Evolutionary conservation across 1,140 invertebrate genomes (phyloP).

Genomic region (Ips typographus): DNA sequence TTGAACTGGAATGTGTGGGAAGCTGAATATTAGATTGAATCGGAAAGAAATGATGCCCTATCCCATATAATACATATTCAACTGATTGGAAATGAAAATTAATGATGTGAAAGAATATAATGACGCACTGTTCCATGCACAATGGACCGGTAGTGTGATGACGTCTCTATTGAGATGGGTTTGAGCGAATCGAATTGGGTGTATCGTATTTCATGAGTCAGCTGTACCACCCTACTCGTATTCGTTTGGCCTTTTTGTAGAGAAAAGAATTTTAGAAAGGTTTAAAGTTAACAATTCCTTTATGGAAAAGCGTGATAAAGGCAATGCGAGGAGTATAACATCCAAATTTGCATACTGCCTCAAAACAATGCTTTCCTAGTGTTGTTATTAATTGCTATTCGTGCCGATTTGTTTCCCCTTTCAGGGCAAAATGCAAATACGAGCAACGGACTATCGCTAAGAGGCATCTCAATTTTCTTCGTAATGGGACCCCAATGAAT

Average conservation of each 20-base stretch:
- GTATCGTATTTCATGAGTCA: conserved; percentile 15
- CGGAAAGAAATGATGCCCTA: not conserved
- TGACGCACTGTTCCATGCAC: conserved; percentile 8
- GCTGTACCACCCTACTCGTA: not conserved
- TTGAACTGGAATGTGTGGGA: not conserved
- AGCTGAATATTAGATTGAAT: not conserved
- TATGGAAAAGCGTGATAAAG: too few species aligned
- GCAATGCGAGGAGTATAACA: too few species aligned
- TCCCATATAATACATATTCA: conserved; percentile 2
- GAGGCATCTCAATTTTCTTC: not conserved
- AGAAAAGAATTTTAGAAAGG: too few species aligned
- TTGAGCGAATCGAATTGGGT: conserved; percentile 9
- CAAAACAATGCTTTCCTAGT: too few species aligned
- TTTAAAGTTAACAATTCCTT: too few species aligned
- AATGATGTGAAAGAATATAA: conserved; percentile 20
- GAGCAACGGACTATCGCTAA: not conserved
- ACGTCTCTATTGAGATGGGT: conserved; percentile 15
- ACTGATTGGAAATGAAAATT: conserved; percentile 19
- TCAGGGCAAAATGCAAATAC: not conserved
- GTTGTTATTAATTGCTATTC: too few species aligned
- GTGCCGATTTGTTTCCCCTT: not conserved
- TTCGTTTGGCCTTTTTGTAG: too few species aligned
- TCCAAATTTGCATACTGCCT: too few species aligned
- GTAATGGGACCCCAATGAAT: not conserved
- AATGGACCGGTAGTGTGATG: conserved; percentile 13